Percentiles rank a stretch among this genome's conserved stretches.
These are phyloP conservation scores for rat (Rattus norvegicus) DNA, from an alignment of 2,113 vertebrate genomes.

Conservation along the genomic window DNA sequence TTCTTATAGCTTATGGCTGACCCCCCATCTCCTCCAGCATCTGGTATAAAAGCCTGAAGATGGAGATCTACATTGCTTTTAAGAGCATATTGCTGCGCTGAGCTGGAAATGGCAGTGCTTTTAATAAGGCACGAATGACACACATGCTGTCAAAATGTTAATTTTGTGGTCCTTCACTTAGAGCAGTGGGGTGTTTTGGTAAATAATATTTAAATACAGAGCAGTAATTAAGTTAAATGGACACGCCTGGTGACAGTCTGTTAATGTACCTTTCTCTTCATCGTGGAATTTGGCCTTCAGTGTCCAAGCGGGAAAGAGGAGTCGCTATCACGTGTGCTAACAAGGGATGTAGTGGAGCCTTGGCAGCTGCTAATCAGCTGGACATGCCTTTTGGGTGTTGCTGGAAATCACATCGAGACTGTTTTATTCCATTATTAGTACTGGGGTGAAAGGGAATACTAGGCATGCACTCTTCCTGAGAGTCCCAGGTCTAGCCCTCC, in stretches of 20 bases:
- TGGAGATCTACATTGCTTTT: neutral
- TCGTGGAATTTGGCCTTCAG: neutral
- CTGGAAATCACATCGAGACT: neutral
- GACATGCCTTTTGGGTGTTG: neutral
- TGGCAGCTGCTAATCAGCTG: neutral
- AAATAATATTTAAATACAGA: conserved; percentile 30
- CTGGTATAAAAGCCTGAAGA: neutral
- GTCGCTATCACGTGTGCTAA: neutral
- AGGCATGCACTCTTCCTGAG: neutral
- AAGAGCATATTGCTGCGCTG: neutral
- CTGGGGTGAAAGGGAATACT: neutral
- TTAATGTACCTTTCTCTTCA: neutral
- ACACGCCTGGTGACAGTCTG: neutral
- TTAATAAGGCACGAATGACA: neutral
- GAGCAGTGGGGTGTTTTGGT: neutral
- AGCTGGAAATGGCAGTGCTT: neutral
- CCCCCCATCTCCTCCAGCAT: neutral
- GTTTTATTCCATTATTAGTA: neutral
- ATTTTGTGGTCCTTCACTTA: neutral
- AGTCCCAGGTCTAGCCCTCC: neutral
- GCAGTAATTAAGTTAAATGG: neutral
- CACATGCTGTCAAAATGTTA: neutral
- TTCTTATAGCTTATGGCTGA: neutral
- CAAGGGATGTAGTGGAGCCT: neutral
- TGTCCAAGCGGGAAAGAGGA: fast-evolving